phyloP scores from a whole-genome alignment of 1,140 invertebrate genomes.

The Alviniconcha marisindica region DNA sequence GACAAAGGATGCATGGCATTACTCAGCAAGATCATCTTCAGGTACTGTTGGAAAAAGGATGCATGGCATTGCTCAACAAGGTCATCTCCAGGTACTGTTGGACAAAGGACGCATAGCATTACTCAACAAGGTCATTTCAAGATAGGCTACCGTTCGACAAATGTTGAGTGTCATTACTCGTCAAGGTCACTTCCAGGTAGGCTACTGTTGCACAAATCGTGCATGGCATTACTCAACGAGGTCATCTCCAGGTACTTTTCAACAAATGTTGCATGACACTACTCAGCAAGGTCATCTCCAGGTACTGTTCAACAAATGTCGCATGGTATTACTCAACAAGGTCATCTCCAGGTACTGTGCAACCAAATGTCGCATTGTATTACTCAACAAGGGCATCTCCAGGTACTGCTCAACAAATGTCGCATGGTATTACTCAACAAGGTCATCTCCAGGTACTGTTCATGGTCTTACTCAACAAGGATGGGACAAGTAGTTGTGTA shows the following conservation, averaged over 20 bases:
- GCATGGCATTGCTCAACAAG: not conserved
- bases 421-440: not conserved
- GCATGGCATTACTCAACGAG: not conserved
- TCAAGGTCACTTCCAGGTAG: too few relatives aligned
- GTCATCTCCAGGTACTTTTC: not conserved
- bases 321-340: not conserved
- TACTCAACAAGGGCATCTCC: not conserved
- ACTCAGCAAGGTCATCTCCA: not conserved
- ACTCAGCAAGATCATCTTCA: not conserved
- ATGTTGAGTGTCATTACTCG: too few relatives aligned
- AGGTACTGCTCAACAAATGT: not conserved
- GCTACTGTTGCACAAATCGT: too few relatives aligned
- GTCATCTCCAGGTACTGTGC: constrained; percentile 87
- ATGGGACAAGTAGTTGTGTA: too few relatives aligned
- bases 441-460: not conserved
- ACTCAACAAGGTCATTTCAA: not conserved
- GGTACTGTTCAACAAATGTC: too few relatives aligned
- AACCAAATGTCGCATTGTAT: not conserved
- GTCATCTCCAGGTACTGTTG: not conserved
- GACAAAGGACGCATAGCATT: not conserved
- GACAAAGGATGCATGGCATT: not conserved
- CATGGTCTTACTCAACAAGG: not conserved
- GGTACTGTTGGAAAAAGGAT: not conserved
- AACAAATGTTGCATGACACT: not conserved
- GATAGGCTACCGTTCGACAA: not conserved